Evolutionary conservation across 1,140 invertebrate species (phyloP), one percentile per base, ranked within the genome.

Genomic region (Epicauta chinensis): DNA sequence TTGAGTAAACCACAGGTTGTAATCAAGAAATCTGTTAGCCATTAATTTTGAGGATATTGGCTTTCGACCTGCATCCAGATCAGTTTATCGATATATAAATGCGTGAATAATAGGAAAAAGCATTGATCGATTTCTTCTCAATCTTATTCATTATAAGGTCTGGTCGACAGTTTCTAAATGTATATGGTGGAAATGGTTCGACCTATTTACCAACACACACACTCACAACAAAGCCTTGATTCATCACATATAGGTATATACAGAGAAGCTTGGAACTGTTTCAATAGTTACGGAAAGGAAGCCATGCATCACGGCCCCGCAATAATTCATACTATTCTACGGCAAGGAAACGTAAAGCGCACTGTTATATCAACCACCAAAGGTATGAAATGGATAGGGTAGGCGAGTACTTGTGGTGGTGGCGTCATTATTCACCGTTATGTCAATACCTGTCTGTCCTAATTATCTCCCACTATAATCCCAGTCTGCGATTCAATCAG

Each of bases 201-300:
- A 35, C 38, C 40, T 35, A 40, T 34, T 29, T 12, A 13, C 29
- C 37, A 17, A 16, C 36, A 29, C 13, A 12, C 38, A 16, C 35
- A n/a, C 43, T 0, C 23, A 13, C 45, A n/a, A 34, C 6, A 17
- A 47, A 34, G 34, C 32, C 52, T 54, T 54, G 42, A 49, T 54
- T 54, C 52, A 55, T 55, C 53, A 51, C 36, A 36, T 38, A 23
- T 23, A 23, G 4, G 7, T 7, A 23, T 3, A 23, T 23, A 23
- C 4, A 7, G 23, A 23, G 23, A 36, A 51, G 42, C 35, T 40
- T 40, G 46, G 37, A 49, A 40, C 37, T 37, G 42, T 55, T 51
- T 55, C 47, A 50, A 50, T 51, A 36, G 53, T 31, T 44, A 44
- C 40, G 46, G 42, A 43, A 55, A 51, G 53, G 53, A 55, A 55